Conservation (phyloP, 2,888 invertebrate species). For the Punctoribates punctum region DNA sequence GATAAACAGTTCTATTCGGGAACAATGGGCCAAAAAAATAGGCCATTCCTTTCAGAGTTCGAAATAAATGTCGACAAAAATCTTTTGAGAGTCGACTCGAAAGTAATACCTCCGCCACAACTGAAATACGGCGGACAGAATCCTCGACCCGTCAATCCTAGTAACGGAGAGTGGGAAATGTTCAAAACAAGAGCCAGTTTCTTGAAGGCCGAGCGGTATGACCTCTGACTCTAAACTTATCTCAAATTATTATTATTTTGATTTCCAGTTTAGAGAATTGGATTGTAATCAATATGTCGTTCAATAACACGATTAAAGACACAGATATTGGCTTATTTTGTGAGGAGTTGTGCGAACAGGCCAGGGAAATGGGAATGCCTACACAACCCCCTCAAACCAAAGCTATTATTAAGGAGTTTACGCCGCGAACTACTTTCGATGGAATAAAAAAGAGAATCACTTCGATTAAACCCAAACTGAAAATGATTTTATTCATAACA, state of each 20-base stretch:
- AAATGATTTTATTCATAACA: too few relatives aligned
- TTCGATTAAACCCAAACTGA: too few relatives aligned
- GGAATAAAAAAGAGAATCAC: too few relatives aligned
- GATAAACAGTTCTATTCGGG: conserved; percentile 26
- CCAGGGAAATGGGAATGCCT: conserved; percentile 9
- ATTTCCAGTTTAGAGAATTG: not conserved
- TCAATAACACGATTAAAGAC: not conserved
- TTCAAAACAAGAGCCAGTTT: not conserved
- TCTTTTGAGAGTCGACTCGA: conserved; percentile 38
- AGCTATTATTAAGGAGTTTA: too few relatives aligned
- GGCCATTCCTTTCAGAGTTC: conserved; percentile 40
- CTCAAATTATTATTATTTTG: not conserved
- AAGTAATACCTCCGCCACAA: conserved; percentile 31
- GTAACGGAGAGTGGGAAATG: not conserved
- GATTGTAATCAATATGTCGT: not conserved
- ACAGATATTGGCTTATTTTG: not conserved
- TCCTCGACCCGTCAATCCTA: not conserved
- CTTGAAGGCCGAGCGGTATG: not conserved
- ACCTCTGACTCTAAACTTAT: not conserved
- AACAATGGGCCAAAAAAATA: conserved; percentile 28
- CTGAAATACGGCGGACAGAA: not conserved
- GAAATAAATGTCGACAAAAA: conserved; percentile 42
- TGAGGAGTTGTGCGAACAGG: not conserved
- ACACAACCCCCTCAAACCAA: not conserved
- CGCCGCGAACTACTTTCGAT: too few relatives aligned